Percentiles rank a stretch among this genome's conserved stretches.
phyloP scores from a whole-genome alignment of 2,888 invertebrate species.

The Trissolcus japonicus region DNA sequence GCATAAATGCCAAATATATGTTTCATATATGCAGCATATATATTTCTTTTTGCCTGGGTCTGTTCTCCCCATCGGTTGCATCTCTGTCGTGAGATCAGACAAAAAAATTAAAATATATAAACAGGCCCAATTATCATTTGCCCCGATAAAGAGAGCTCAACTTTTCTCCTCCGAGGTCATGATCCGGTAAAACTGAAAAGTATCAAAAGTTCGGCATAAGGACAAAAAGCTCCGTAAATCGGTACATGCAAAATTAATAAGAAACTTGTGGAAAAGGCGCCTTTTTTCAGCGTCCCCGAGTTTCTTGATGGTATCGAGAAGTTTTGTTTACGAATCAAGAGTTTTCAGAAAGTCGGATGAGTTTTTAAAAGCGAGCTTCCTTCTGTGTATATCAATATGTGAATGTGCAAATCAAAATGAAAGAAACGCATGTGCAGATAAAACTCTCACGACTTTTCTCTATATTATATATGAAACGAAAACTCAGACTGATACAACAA shows the following conservation, averaged over 20 bases:
- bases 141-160: background rate
- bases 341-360: background rate
- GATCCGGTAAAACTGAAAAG: background rate
- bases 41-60: too few relatives aligned
- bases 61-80: background rate
- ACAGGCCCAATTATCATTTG: background rate
- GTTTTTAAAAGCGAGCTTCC: background rate
- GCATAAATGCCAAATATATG: too few relatives aligned
- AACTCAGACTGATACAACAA: conserved; percentile 35
- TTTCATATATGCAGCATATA: too few relatives aligned
- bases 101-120: conserved; percentile 1
- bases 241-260: conserved; percentile 15
- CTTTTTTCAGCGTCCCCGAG: background rate
- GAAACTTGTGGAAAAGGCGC: background rate
- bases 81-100: background rate
- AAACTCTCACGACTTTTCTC: background rate
- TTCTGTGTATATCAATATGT: too few relatives aligned
- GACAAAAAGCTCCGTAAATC: too few relatives aligned
- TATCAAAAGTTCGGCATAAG: background rate
- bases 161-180: background rate
- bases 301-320: conserved; percentile 17
- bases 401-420: too few relatives aligned
- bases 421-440: too few relatives aligned
- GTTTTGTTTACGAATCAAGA: conserved; percentile 23
- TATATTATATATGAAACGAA: conserved; percentile 23